Percentiles rank a stretch among this genome's conserved stretches.
Evolutionary conservation across 1,140 invertebrate species (phyloP).

Genomic region (Drosophila pallidifrons): DNA sequence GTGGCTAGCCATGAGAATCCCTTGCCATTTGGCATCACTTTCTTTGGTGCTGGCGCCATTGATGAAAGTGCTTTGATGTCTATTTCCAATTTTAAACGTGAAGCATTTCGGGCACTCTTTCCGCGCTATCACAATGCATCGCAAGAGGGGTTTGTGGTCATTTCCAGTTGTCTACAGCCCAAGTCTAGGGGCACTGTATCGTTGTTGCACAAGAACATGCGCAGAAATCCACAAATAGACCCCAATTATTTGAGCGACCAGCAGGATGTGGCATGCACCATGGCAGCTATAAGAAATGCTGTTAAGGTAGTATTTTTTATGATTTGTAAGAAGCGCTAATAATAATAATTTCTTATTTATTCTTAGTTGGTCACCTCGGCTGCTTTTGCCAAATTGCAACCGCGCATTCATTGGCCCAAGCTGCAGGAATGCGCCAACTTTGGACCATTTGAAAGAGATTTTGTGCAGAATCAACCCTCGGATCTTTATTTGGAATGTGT

Average conservation of each 20-base stretch:
- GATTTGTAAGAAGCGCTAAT: background rate
- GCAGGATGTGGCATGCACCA: constrained; percentile 88
- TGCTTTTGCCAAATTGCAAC: constrained; percentile 87
- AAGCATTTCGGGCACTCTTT: constrained; percentile 88
- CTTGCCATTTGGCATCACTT: constrained; percentile 86
- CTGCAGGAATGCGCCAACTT: constrained; percentile 87
- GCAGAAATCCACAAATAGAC: constrained; percentile 89
- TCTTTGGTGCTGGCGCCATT: constrained; percentile 89
- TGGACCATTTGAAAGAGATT: constrained; percentile 75
- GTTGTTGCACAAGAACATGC: constrained; percentile 86
- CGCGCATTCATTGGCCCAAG: constrained; percentile 88
- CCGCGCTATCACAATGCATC: constrained; percentile 87
- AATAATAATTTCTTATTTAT: background rate
- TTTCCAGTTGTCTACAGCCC: constrained; percentile 89
- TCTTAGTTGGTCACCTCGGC: constrained; percentile 85
- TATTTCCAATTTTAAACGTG: constrained; percentile 88
- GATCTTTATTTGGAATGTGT: constrained; percentile 89
- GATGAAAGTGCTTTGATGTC: constrained; percentile 88
- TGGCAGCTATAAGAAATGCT: constrained; percentile 87
- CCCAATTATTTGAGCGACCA: constrained; percentile 89
- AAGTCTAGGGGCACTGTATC: constrained; percentile 88
- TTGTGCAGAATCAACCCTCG: constrained; percentile 79
- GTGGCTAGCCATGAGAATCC: constrained; percentile 86
- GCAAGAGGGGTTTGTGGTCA: constrained; percentile 89
- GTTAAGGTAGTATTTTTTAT: constrained; percentile 76